Evolutionary conservation across 1,140 invertebrate species (phyloP), one percentile per base, ranked within the genome.

Genomic region (Dolichoris vasculosae): DNA sequence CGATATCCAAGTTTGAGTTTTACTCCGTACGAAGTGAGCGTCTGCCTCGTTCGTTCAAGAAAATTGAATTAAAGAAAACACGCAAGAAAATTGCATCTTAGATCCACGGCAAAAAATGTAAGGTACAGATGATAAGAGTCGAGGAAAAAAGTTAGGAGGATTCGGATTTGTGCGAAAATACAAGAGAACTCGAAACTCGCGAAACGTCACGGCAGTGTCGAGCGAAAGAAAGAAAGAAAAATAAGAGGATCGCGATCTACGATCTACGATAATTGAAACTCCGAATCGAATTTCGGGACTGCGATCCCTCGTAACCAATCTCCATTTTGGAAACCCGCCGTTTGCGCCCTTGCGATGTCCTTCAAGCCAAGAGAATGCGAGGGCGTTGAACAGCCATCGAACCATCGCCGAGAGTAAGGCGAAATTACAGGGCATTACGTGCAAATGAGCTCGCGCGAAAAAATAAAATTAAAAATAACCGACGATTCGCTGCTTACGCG

Each of bases 341-440:
- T 38, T 38, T 20, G 32, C n/a, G 32, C 67, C 15, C 23, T 69
- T 0, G 38, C 69, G 7, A 23, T 40, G 23, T 43, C 69, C 38
- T 43, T 8, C 38, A 43, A 73, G 0, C 38, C 30, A 26, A n/a
- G 51, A 46, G 75, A 20, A 30, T 17, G n/a, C 46, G 46, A 30
- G 46, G 75, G 15, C 46, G n/a, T 3, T 20, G 51, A 40, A 40
- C 26, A 40, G 23, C 38, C 1, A 71, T 71, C 11, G 69, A 8
- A 9, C 26, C 8, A 20, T 38, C 11, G 20, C 32, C 15, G 38
- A 26, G 38, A 26, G 17, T 40, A 32, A 23, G 30, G 0, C 7
- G 35, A 71, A 40, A 71, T 71, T 71, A 43, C 69, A 23, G 35
- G 35, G 35, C 38, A 73, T 73, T 43, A 38, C 67, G 67, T 69